Evolutionary conservation across 2,113 vertebrate genomes (phyloP).

Genomic region (Scolopax mira): DNA sequence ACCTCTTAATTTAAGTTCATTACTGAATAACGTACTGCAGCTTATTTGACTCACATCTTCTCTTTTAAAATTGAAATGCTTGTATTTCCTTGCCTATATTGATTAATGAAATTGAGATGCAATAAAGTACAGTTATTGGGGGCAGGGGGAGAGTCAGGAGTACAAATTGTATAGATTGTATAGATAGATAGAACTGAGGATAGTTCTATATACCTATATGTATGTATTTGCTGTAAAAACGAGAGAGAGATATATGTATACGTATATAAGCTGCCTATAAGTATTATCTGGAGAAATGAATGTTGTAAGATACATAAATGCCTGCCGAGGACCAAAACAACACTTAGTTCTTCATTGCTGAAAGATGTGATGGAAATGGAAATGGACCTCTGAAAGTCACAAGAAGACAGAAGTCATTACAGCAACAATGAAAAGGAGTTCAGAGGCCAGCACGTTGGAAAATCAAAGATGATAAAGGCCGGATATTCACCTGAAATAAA

Average conservation of each 20-base stretch:
- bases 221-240: neutral
- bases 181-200: neutral
- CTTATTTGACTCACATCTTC: accelerated
- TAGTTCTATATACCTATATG: neutral
- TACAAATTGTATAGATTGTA: neutral
- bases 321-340: neutral
- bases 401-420: neutral
- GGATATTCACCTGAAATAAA: neutral
- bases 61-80: neutral
- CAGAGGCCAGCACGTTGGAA: neutral
- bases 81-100: neutral
- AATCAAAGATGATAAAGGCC: neutral
- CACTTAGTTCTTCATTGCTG: neutral
- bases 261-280: neutral
- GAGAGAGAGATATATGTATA: neutral
- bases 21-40: neutral
- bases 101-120: neutral
- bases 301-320: neutral
- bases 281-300: neutral
- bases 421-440: neutral
- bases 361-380: neutral
- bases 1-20: neutral
- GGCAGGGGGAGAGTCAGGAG: neutral
- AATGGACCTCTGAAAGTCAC: neutral
- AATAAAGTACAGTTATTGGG: neutral